Base-by-base conservation (phyloP, 1,140 invertebrate genomes). In the Camponotus pennsylvanicus region DNA sequence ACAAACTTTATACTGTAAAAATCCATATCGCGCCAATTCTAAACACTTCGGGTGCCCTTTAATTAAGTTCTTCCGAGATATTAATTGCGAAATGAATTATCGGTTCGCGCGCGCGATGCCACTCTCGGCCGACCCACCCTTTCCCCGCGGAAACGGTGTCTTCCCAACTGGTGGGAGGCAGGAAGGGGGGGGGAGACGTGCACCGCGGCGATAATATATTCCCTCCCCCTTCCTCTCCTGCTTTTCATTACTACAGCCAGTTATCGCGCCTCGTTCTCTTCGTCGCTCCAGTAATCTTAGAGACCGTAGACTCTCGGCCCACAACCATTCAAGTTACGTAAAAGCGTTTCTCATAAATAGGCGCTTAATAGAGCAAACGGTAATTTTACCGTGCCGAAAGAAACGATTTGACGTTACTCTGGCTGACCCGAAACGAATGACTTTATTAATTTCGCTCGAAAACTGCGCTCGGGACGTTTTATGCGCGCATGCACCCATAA, bases 21-120 rank as follows among this genome's bases (percentile, higher is more conserved):
- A 82, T 82, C 34, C 13, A 67, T 27, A 11, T 21, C 15, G 21
- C 67, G 18, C 67, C 27, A 61, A 59, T 27, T 70, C 66, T 82
- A 80, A 71, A 71, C 37, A 42, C 49, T 18, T 27, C 49, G 37
- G 37, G 21, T 82, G n/a, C 27, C 37, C 13, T 27, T 71, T 82
- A 82, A 73, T 82, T 82, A 82, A 82, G 21, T 82, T 71, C 52
- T 6, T 6, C 18, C 37, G 40, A 45, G 7, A 21, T 82, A 73
- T 82, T 82, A 82, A 73, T 82, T 71, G 71, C 45, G 42, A 82
- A 82, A 82, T 82, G 67, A 73, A 34, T 82, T 73, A 82, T 61
- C 79, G 49, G 13, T 52, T 79, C 15, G 45, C 32, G 77, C 8
- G 34, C 15, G 69, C 69, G 27, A 67, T 15, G 15, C 64, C 32